phyloP scores from a whole-genome alignment of 2,797 vertebrate species.

The Chrosomus eos region DNA sequence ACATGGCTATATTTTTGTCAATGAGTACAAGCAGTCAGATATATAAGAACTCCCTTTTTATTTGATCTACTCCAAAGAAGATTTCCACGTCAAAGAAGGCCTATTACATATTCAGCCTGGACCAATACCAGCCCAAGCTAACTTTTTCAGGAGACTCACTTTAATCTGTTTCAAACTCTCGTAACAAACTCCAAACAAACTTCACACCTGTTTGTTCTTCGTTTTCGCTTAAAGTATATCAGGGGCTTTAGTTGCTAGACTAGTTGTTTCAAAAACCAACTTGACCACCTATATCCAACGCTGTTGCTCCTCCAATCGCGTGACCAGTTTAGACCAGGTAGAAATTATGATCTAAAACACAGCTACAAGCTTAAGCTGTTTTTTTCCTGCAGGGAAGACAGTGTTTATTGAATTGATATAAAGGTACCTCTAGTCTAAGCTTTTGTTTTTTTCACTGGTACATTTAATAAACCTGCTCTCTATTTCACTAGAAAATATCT shows the following conservation, averaged over 20 bases:
- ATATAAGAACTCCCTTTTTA: no score
- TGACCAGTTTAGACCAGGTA: background rate
- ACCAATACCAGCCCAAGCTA: no score
- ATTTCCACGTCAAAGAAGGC: no score
- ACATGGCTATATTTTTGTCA: no score
- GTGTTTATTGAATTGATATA: conserved; percentile 9
- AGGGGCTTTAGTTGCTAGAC: background rate
- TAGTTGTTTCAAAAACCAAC: background rate
- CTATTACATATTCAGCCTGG: no score
- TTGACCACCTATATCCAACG: background rate
- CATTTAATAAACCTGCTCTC: conserved; percentile 4
- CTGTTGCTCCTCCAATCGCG: background rate
- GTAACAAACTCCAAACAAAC: no score
- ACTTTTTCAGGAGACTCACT: no score
- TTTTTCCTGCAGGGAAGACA: background rate
- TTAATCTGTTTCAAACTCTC: no score
- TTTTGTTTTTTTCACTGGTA: background rate
- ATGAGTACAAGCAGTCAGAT: no score
- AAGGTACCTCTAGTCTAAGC: background rate
- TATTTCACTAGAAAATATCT: conserved; percentile 43
- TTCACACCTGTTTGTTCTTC: background rate
- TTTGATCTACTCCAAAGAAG: no score
- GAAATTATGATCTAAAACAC: background rate
- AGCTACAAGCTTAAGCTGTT: background rate
- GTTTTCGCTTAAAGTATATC: background rate